Percentiles rank a stretch among this genome's conserved stretches.
Conservation (phyloP, 2,113 vertebrate species). For the Scolopax mira region DNA sequence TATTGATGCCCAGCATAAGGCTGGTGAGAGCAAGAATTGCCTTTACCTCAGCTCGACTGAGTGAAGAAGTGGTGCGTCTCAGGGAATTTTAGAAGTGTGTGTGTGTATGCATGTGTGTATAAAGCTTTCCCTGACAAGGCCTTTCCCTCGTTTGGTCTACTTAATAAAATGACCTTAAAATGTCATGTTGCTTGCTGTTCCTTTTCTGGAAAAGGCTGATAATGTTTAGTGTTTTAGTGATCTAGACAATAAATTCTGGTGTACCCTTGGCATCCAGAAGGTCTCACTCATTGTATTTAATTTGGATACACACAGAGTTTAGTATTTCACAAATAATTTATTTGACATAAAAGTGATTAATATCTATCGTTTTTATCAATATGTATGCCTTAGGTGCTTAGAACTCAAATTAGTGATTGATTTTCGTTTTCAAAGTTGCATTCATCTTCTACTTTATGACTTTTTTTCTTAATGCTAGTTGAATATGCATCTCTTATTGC, state of each 20-base stretch:
- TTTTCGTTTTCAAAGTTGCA: background rate
- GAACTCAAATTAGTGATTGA: background rate
- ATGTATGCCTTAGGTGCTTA: background rate
- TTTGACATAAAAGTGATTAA: background rate
- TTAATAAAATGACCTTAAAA: background rate
- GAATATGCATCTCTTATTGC: background rate
- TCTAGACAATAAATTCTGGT: background rate
- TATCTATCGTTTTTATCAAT: background rate
- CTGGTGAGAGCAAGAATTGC: background rate
- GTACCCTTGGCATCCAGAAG: background rate
- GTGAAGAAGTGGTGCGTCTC: background rate
- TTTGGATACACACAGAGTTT: background rate
- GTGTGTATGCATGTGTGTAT: no score
- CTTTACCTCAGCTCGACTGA: background rate
- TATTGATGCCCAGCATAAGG: background rate
- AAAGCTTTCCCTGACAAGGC: background rate
- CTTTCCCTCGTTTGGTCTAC: background rate
- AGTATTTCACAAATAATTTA: background rate
- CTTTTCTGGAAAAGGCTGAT: background rate
- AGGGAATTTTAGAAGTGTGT: background rate
- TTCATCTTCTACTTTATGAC: background rate
- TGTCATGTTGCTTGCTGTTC: background rate
- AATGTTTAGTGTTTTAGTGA: background rate
- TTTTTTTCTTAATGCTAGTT: background rate
- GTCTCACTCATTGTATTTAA: background rate